Evolutionary conservation across 2,113 vertebrate genomes (phyloP).

Genomic region (Morphnarchus princeps): DNA sequence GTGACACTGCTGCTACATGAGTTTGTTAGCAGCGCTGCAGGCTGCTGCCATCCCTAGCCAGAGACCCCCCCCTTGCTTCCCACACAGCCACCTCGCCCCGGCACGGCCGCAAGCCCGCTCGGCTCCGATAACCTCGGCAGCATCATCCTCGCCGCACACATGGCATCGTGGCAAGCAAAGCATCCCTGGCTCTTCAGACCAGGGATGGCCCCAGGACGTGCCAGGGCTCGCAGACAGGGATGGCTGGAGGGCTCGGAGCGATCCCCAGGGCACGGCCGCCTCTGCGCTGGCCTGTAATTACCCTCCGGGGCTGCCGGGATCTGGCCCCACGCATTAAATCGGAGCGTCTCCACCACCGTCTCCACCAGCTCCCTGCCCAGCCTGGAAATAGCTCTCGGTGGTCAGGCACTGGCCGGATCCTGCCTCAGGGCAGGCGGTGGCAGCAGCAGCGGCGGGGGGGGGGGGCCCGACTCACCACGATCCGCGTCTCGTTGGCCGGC

Average conservation of each 20-base stretch:
- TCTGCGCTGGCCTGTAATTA: neutral
- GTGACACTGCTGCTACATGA: neutral
- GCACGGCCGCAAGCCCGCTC: neutral
- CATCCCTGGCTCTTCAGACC: neutral
- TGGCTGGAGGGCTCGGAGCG: neutral
- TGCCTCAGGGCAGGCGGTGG: neutral
- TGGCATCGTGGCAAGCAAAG: neutral
- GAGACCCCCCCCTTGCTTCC: neutral
- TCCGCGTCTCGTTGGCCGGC: constrained; percentile 76
- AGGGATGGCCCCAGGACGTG: neutral
- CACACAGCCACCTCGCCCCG: neutral
- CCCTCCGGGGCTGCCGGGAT: neutral
- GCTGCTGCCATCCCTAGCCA: neutral
- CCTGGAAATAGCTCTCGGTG: neutral
- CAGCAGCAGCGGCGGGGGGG: accelerated
- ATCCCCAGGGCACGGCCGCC: neutral
- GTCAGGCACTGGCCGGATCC: neutral
- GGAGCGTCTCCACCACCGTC: neutral
- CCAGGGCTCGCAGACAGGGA: neutral
- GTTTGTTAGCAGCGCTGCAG: neutral
- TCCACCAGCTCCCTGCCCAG: neutral
- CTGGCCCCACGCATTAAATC: accelerated
- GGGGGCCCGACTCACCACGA: constrained; percentile 78
- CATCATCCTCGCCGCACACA: neutral
- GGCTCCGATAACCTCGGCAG: neutral